A percentile compares a stretch with the other conserved stretches of the same genome.
Conservation (phyloP, 2,113 vertebrate genomes). For the Chlorocebus sabaeus region DNA sequence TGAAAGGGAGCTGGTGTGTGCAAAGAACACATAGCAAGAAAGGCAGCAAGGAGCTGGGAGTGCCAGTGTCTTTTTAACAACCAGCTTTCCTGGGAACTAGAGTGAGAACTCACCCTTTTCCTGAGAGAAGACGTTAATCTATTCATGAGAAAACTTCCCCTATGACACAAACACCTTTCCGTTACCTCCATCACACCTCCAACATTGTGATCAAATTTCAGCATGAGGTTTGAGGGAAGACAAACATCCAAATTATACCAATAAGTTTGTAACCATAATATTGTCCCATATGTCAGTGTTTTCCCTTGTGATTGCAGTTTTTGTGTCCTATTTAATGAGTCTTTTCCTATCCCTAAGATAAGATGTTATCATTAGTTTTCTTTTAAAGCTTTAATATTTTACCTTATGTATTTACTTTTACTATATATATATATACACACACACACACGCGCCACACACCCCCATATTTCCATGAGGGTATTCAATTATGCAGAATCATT, state of each 20-base stretch:
- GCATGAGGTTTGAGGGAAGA: neutral
- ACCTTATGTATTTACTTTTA: neutral
- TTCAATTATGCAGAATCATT: neutral
- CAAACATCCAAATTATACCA: neutral
- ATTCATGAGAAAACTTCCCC: neutral
- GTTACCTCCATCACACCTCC: neutral
- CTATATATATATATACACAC: fast-evolving
- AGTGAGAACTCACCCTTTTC: neutral
- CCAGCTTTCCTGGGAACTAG: neutral
- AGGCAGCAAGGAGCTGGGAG: neutral
- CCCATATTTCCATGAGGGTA: neutral
- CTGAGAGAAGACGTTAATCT: neutral
- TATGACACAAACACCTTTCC: neutral
- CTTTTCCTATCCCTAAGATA: neutral
- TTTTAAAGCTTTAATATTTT: neutral
- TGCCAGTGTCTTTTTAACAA: neutral
- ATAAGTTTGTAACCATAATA: neutral
- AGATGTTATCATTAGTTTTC: neutral
- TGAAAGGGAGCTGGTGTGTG: neutral
- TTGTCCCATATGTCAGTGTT: neutral
- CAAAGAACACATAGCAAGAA: neutral
- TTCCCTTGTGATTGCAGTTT: neutral
- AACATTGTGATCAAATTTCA: neutral
- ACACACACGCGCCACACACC: too few relatives aligned
- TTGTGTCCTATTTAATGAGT: neutral